Evolutionary conservation across 2,113 vertebrate genomes (phyloP), one percentile per base, ranked within the genome.

Genomic region (Caracal caracal): DNA sequence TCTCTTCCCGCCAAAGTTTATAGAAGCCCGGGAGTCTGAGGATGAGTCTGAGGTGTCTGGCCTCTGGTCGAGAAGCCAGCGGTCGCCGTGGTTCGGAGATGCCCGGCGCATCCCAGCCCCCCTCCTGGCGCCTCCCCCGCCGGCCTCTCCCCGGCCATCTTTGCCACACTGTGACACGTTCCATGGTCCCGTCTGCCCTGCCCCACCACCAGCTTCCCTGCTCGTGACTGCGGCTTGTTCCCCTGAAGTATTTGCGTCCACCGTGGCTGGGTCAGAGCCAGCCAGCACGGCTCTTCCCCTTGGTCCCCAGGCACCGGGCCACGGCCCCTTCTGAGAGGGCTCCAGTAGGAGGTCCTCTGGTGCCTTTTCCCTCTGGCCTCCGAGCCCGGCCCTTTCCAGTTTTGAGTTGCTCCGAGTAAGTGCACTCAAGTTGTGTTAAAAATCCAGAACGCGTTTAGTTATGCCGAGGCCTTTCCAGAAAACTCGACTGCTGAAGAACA

Each of bases 61-160:
- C 59, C 94, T 98, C 94, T 98, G 97, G 98, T 95, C 98, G 98
- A 99, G 99, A 98, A 93, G 92, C 93, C 98, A 61, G 98, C 97
- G 97, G 95, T 97, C 98, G 96, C 98, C 98, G 93, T 97, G 47
- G 53, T 51, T 97, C 33, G 17, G 89, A 93, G 71, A 82, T 83
- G 75, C 35, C 88, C 51, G 75, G 30, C 49, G 92, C 73, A 81
- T 85, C 68, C 37, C 40, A 61, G 47, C 75, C 43, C 59, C 26
- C 22, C 1, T 80, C 65, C 87, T 85, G 56, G 88, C 37, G 28
- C 56, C 35, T 59, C 92, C 70, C 40, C 66, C 63, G 28, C 40
- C 28, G 17, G 56, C 33, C 20, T 35, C 51, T 53, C n/a, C 35
- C 2, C 19, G 0, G 22, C 28, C 13, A 75, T 90, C 94, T 87